A percentile compares a stretch with the other conserved stretches of the same genome.
These are phyloP conservation scores for Gnathonemus longibarbis DNA, from an alignment of 2,113 vertebrate genomes.

Conservation along the genomic window DNA sequence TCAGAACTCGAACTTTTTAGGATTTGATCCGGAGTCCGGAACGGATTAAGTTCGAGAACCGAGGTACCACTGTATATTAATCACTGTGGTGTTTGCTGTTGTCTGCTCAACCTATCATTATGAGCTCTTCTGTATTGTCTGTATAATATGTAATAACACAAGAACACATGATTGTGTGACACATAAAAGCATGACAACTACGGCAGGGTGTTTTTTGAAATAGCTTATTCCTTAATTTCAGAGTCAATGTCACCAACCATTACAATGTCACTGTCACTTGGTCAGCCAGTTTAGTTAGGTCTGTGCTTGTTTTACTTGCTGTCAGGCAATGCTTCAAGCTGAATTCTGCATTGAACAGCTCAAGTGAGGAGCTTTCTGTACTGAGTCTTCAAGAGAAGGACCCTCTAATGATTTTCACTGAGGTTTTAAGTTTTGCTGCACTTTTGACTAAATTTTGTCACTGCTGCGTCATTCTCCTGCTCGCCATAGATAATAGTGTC, in stretches of 20 bases:
- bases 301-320: neutral
- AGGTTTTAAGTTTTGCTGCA: neutral
- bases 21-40: no score
- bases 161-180: neutral
- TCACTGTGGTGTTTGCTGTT: neutral
- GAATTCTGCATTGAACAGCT: neutral
- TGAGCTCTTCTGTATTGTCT: neutral
- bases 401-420: neutral
- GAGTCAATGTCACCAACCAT: neutral
- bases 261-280: neutral
- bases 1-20: no score
- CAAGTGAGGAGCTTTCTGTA: neutral
- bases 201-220: neutral
- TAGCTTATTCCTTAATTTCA: neutral
- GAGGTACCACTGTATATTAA: neutral
- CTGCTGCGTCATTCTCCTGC: no score
- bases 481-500: neutral
- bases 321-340: neutral
- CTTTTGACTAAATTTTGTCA: neutral
- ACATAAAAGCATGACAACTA: neutral
- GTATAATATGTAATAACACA: neutral
- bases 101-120: neutral
- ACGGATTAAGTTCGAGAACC: no score
- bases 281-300: neutral
- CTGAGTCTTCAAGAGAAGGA: neutral